Base-by-base conservation (phyloP, 1,140 invertebrate species). In the Brachystomella parvula region DNA sequence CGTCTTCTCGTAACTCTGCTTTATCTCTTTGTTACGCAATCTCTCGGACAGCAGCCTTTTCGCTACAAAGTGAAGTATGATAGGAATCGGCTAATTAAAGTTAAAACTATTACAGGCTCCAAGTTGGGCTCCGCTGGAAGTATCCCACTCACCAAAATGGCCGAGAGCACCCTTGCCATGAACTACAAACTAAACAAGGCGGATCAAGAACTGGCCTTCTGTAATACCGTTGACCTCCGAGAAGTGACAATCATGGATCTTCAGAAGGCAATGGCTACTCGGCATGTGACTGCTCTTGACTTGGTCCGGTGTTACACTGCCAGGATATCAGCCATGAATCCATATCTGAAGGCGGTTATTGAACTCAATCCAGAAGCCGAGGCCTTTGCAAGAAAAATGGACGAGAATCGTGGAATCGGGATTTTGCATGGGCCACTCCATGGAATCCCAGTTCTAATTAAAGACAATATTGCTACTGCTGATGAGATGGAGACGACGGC, bases 391-490 rank as follows among this genome's bases (percentile, higher is more conserved):
- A 19, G 26, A 53, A 64, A 56, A 53, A 9, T 64, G 44, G 47
- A 64, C 44, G 28, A 29, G 24, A 33, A 66, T 47, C 33, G 35
- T 19, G n/a, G 62, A 12, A 21, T 29, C 12, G 47, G 32, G 19
- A 32, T 30, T 15, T 15, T 19, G 21, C 61, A 28, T 3, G 32
- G 66, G 2, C 33, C 58, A 2, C 29, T 68, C 3, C 66, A 68
- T 30, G 66, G 66, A 30, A 68, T 68, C 21, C 66, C 66, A 2
- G 35, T 68, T 9, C 62, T 68, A 3, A 32, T 68, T 30, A 68
- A 68, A 30, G 66, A 64, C 19, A 60, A 47, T 21, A 68, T 68
- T 26, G 68, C 35, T 0, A 66, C 68, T 1, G 21, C 3, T n/a
- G 64, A 69, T 28, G 6, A 6, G 24, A 69, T 63, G 61, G 60